Evolutionary conservation across 2,888 invertebrate genomes (phyloP), one percentile per base, ranked within the genome.

Genomic region (Pachliopta kotzebuea): DNA sequence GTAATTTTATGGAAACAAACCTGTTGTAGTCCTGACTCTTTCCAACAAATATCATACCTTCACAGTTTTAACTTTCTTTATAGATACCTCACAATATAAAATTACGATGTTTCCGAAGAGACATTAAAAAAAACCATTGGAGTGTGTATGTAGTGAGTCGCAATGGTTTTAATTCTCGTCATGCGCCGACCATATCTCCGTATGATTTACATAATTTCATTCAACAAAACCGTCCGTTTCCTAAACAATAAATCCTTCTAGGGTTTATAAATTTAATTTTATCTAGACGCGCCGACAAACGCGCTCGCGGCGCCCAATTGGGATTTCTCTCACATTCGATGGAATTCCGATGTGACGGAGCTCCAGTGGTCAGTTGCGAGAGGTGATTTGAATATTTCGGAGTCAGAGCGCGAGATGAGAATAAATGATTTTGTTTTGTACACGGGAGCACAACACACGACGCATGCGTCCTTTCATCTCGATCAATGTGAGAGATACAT

Each of bases 341-440:
- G 68, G 76, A 80, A 83, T 83, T 82, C 83, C 81, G 63, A 75
- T 75, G 80, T 78, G 76, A 74, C 74, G 77, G 37, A 80, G 76
- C 77, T 76, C 73, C 76, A 76, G 72, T 78, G 77, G 74, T 72
- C 75, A 75, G 69, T 73, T 67, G 70, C 59, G 57, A 62, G 55
- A 71, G 72, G 68, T 68, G 70, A 71, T 74, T 74, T 76, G 76
- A 74, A 76, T 75, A 70, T 72, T 65, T 68, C 63, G 67, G 70
- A 70, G 65, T 56, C 65, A 59, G 57, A 23, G 67, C 68, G 62
- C 70, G 69, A 69, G 71, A 73, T 69, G 71, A 68, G 70, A 71
- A 71, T 70, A 65, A 65, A 31, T 67, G 65, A 67, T 68, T 56
- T 57, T 64, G 67, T 69, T 69, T 55, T 2, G 24, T 60, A 37